Evolutionary conservation across 2,888 invertebrate genomes (phyloP).

Genomic region (Philopedon plagiatum): DNA sequence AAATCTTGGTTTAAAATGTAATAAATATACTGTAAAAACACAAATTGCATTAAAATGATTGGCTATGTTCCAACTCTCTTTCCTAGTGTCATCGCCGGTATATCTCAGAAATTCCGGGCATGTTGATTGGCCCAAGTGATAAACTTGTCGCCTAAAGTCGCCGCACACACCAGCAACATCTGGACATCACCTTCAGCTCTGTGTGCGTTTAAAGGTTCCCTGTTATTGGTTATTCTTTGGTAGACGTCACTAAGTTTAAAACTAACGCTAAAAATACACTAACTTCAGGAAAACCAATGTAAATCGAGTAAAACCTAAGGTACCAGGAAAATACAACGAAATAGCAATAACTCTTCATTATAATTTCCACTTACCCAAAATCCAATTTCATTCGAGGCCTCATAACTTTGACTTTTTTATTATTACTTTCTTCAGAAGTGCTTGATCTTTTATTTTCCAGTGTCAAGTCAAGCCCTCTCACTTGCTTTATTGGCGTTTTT

Average conservation of each 20-base stretch:
- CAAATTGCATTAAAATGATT: neutral
- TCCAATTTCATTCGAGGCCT: slow-evolving; percentile 39
- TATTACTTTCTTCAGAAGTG: neutral
- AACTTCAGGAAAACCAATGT: no score
- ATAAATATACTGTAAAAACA: neutral
- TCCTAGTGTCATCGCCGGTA: slow-evolving; percentile 60
- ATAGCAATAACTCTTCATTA: no score
- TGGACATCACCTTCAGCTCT: slow-evolving; percentile 80
- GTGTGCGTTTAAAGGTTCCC: slow-evolving; percentile 71
- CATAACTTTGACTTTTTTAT: slow-evolving; percentile 40
- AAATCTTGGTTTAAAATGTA: no score
- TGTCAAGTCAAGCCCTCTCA: neutral
- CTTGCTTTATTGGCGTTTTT: slow-evolving; percentile 70
- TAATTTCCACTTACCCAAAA: slow-evolving; percentile 49
- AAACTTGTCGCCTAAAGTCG: slow-evolving; percentile 73
- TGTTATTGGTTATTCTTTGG: slow-evolving; percentile 71
- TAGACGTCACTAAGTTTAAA: slow-evolving; percentile 74
- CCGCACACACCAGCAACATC: slow-evolving; percentile 75
- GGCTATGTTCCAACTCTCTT: slow-evolving; percentile 43
- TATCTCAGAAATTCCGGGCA: slow-evolving; percentile 64
- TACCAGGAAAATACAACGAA: no score
- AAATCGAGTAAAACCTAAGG: no score
- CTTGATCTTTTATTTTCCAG: neutral
- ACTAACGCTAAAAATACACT: slow-evolving; percentile 54
- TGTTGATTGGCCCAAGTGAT: slow-evolving; percentile 71